Conservation (phyloP, 2,113 vertebrate genomes). For the Hylia prasina region DNA sequence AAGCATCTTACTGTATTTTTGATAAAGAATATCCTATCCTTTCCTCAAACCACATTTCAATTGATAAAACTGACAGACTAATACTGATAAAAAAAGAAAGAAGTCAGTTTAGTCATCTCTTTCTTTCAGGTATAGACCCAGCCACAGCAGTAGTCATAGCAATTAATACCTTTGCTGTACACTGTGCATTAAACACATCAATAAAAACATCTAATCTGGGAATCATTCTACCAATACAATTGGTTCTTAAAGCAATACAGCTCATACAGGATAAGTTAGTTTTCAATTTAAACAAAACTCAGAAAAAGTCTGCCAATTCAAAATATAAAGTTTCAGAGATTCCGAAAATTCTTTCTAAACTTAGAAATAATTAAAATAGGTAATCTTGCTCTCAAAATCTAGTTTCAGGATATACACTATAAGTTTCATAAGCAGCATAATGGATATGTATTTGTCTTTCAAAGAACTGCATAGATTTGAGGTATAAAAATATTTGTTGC, state of each 20-base stretch:
- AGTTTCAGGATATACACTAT: not conserved
- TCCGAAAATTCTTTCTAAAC: not conserved
- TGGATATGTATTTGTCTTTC: not conserved
- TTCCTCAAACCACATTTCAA: not conserved
- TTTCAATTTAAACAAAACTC: not conserved
- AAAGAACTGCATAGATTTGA: not conserved
- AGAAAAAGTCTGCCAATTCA: not conserved
- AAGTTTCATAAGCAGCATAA: not conserved
- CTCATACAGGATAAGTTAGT: not conserved
- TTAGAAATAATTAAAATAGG: not conserved
- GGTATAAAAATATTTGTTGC: not conserved
- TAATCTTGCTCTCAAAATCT: not conserved
- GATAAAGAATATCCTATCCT: not conserved
- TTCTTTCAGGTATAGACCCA: not conserved
- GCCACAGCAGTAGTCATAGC: not conserved
- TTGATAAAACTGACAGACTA: not conserved
- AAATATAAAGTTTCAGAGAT: not conserved
- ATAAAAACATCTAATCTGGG: not conserved
- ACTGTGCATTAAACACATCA: not conserved
- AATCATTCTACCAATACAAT: not conserved
- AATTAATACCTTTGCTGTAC: not conserved
- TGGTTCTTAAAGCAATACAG: not conserved
- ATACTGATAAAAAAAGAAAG: not conserved
- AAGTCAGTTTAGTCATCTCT: not conserved
- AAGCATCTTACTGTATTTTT: not conserved